Conservation (phyloP, 2,113 vertebrate species). For the Nibea coibor region DNA sequence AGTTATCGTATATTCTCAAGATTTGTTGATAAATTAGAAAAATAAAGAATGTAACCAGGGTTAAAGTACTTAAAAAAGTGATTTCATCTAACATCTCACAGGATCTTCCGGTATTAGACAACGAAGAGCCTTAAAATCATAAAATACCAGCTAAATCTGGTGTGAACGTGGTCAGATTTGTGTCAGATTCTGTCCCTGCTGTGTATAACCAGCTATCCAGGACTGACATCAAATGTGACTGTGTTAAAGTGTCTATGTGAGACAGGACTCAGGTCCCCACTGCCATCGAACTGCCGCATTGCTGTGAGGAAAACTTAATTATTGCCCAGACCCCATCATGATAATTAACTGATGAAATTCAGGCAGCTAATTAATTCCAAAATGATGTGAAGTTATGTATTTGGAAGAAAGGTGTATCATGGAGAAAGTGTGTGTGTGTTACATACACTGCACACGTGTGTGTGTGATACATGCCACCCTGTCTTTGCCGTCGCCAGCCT, state of each 20-base stretch:
- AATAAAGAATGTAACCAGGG: background rate
- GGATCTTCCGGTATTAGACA: background rate
- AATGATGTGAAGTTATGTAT: constrained; percentile 35
- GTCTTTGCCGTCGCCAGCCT: constrained; percentile 44
- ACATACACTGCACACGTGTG: background rate
- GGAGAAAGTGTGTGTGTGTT: constrained; percentile 15
- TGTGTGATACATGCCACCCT: constrained; percentile 52
- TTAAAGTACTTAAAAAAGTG: background rate
- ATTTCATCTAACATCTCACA: background rate
- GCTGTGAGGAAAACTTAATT: constrained; percentile 64
- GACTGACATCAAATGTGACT: background rate
- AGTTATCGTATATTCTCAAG: too few relatives aligned
- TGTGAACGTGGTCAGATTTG: background rate
- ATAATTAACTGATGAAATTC: constrained; percentile 67
- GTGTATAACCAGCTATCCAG: background rate
- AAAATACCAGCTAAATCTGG: background rate
- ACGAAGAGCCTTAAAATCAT: background rate
- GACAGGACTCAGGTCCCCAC: constrained; percentile 1
- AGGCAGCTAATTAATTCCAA: constrained; percentile 68
- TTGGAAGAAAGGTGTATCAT: constrained; percentile 50
- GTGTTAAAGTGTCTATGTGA: constrained; percentile 16
- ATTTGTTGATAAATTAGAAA: background rate
- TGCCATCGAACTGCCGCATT: constrained; percentile 7
- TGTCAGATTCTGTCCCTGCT: background rate
- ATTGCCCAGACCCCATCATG: constrained; percentile 54